Percentiles rank a stretch among this genome's conserved stretches.
Conservation (phyloP, 2,888 invertebrate genomes). For the Cephus sareptanus region DNA sequence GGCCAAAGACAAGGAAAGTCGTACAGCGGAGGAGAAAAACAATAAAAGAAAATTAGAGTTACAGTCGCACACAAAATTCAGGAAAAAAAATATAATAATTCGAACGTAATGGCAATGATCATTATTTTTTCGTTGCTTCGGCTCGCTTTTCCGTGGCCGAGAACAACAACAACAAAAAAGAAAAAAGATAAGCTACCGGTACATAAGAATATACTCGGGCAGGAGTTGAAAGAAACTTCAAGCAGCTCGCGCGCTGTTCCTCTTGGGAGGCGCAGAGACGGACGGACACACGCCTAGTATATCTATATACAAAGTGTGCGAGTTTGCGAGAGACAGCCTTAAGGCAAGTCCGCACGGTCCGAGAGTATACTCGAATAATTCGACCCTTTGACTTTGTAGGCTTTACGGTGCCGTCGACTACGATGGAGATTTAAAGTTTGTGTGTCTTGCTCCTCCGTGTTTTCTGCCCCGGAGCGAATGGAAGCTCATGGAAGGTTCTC, state of each 20-base stretch:
- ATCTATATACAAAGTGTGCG: neutral
- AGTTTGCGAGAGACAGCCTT: neutral
- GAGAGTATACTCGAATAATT: neutral
- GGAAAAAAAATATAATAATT: neutral
- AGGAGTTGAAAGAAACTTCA: neutral
- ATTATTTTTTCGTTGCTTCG: neutral
- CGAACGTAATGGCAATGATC: neutral
- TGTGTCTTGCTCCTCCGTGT: conserved; percentile 42
- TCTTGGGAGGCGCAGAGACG: conserved; percentile 21
- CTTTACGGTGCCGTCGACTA: neutral
- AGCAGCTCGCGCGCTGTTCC: neutral
- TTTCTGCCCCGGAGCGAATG: neutral
- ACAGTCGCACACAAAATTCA: neutral
- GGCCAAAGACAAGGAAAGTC: neutral
- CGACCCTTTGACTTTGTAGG: neutral
- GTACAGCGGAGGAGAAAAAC: neutral
- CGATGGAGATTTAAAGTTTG: conserved; percentile 6
- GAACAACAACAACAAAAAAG: neutral
- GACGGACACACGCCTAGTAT: conserved; percentile 23
- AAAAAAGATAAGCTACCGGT: neutral
- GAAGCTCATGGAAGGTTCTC: neutral
- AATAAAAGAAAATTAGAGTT: neutral
- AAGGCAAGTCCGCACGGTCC: neutral
- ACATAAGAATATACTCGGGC: neutral
- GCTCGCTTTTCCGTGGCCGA: neutral